phyloP scores from a whole-genome alignment of 2,113 vertebrate genomes.

The Verasper variegatus region DNA sequence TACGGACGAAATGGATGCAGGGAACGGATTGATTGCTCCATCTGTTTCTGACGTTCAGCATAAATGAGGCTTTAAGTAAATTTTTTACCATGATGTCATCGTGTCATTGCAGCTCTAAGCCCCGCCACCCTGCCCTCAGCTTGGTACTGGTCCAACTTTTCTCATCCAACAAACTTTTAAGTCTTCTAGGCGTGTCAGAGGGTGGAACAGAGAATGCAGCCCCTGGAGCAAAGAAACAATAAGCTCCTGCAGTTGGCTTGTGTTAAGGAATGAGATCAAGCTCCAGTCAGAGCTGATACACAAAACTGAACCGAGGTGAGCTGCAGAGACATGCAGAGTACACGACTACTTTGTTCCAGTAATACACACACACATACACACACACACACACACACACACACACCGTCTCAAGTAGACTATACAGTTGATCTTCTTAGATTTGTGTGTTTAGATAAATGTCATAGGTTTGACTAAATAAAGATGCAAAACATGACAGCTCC shows the following conservation, averaged over 20 bases:
- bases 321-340: constrained; percentile 43
- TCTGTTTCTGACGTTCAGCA: no score
- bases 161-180: constrained; percentile 18
- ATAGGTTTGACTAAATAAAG: neutral
- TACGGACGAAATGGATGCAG: no score
- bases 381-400: constrained; percentile 1
- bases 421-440: neutral
- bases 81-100: no score
- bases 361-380: neutral
- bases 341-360: constrained; percentile 1
- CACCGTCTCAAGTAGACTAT: constrained; percentile 34
- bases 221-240: constrained; percentile 35
- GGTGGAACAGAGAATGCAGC: constrained; percentile 19
- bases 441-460: no score
- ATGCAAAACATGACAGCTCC: no score
- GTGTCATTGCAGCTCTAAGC: no score
- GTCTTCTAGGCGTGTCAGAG: constrained; percentile 38
- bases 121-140: no score
- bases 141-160: neutral
- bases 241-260: constrained; percentile 33
- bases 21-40: no score
- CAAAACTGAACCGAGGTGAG: constrained; percentile 36
- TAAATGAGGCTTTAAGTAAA: no score
- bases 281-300: neutral
- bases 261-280: constrained; percentile 23